These are phyloP conservation scores for Papilio glaucus DNA, from an alignment of 1,140 invertebrate species.

Conservation along the genomic window DNA sequence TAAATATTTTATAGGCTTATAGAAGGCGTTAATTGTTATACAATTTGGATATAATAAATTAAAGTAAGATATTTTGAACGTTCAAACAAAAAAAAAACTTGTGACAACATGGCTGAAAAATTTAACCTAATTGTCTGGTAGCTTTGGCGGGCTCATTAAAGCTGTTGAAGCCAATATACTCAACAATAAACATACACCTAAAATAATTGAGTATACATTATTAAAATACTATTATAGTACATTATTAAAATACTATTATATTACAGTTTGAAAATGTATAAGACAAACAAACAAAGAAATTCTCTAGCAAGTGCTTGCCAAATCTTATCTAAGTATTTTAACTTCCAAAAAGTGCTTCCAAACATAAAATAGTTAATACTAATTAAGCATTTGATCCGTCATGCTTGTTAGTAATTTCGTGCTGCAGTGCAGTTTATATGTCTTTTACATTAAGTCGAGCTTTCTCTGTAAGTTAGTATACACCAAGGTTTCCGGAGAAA, in stretches of 20 bases:
- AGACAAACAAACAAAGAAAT: background rate
- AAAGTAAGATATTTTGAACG: too few relatives aligned
- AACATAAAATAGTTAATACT: too few relatives aligned
- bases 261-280: background rate
- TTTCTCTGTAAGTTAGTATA: too few relatives aligned
- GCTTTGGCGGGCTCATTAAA: background rate
- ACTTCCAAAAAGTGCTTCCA: background rate
- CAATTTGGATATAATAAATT: too few relatives aligned
- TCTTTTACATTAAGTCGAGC: too few relatives aligned
- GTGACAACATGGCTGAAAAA: too few relatives aligned
- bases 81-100: too few relatives aligned
- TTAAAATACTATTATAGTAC: background rate
- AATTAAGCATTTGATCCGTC: background rate
- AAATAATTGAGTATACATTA: background rate
- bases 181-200: background rate
- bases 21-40: too few relatives aligned
- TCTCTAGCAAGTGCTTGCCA: constrained; percentile 1
- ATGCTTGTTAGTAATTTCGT: too few relatives aligned
- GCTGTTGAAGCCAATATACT: background rate
- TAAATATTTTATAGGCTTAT: background rate
- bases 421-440: too few relatives aligned
- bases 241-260: background rate
- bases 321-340: background rate
- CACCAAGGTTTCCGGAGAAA: too few relatives aligned
- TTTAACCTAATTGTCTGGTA: too few relatives aligned